Base-by-base conservation (phyloP, 2,113 vertebrate genomes). In the Mustela nigripes region DNA sequence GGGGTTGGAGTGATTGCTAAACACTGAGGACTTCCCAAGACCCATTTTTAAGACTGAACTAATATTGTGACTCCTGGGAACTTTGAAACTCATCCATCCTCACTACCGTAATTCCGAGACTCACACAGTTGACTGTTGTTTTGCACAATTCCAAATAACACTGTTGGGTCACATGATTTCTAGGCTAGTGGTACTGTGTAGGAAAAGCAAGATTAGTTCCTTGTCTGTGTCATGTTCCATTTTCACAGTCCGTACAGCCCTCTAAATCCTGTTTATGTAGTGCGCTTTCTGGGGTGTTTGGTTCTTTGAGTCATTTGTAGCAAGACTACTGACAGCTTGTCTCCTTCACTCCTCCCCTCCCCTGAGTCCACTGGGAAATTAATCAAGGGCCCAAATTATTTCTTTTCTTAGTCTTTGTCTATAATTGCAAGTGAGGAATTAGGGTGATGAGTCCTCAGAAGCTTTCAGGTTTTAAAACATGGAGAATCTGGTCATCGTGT, bases 1-100 rank as follows among this genome's bases (percentile, higher is more conserved):
- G 97, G 98, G 98, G 95, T 5, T 97, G 98, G 10, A 81, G 31
- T 76, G 67, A 89, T 95, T 98, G 97, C 97, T 98, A 63, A 95
- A 95, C 39, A 78, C 4, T 42, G 45, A 65, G 31, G 82, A 93
- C 86, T 91, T 96, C 89, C 95, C 5, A 22, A 94, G 85, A 16
- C 45, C 58, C 7, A 53, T 78, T 92, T 96, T 94, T 86, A 94
- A 93, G 50, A 83, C 36, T n/a, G 39, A 90, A 76, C 48, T 86
- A 81, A 62, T 67, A 48, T 5, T 63, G 28, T 58, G 80, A 94
- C 83, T 95, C 48, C 80, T 96, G 50, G 81, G 87, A 95, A 74
- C 63, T 82, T 91, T 19, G 62, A 89, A 58, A 28, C 22, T 88
- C 69, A 56, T 45, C 88, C 45, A 91, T 91, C 11, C 1, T 88